Percentiles rank a stretch among this genome's conserved stretches.
Conservation (phyloP, 2,113 vertebrate species). For the Sphyrna mokarran region DNA sequence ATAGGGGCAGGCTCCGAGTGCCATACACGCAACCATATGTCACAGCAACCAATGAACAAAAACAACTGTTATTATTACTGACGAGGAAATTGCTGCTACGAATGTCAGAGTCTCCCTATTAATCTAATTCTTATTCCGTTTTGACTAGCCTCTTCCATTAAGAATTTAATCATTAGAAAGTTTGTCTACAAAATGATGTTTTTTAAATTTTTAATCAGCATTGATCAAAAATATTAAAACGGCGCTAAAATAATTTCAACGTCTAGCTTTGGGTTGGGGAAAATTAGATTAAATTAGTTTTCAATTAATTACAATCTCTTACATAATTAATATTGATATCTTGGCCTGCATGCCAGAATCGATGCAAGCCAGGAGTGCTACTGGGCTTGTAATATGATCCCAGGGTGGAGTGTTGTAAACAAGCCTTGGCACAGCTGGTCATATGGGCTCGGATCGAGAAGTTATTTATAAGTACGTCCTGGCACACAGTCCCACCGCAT, state of each 20-base stretch:
- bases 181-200: background rate
- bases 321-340: constrained; percentile 36
- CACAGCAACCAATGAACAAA: constrained; percentile 46
- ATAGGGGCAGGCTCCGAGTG: constrained; percentile 56
- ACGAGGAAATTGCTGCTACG: background rate
- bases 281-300: constrained; percentile 35
- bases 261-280: background rate
- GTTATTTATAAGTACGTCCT: constrained; percentile 13
- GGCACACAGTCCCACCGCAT: background rate
- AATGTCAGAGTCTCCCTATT: background rate
- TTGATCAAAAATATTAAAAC: constrained; percentile 17
- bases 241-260: constrained; percentile 1
- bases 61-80: constrained; percentile 21
- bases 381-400: constrained; percentile 22
- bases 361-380: constrained; percentile 35
- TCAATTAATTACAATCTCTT: constrained; percentile 35
- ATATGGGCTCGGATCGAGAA: constrained; percentile 13
- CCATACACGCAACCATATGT: constrained; percentile 50
- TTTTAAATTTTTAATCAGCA: constrained; percentile 19
- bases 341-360: constrained; percentile 31
- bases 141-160: constrained; percentile 15
- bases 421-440: constrained; percentile 31
- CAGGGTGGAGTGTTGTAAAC: constrained; percentile 34
- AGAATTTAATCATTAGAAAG: constrained; percentile 6
- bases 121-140: background rate